Conservation (phyloP, 1,140 invertebrate species). For the Ostrea denselamellosa region DNA sequence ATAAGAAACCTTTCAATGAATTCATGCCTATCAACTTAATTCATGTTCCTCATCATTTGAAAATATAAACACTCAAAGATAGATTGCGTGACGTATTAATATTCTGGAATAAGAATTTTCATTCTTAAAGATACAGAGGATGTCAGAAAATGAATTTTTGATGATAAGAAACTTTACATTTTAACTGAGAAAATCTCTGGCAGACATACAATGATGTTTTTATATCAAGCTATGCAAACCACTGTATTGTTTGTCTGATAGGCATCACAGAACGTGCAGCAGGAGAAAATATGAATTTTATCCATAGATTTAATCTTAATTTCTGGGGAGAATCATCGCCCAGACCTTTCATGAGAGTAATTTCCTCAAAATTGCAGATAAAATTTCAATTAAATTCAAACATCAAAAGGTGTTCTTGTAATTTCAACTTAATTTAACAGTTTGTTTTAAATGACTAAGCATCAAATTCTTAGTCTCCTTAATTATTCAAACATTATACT, state of each 20-base stretch:
- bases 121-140: conserved; percentile 21
- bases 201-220: not conserved
- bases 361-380: not conserved
- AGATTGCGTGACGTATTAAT: conserved; percentile 33
- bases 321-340: not conserved
- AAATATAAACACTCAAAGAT: conserved; percentile 31
- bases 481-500: not conserved
- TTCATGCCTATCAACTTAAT: not conserved
- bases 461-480: not conserved
- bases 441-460: not conserved
- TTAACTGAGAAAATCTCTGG: not conserved
- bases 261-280: not conserved
- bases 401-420: not conserved
- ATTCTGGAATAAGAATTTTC: conserved; percentile 21
- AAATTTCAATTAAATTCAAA: conserved; percentile 7
- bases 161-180: not conserved
- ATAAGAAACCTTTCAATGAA: conserved; percentile 23
- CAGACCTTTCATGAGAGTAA: not conserved
- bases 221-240: not conserved
- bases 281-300: conserved; percentile 28
- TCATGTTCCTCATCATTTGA: conserved; percentile 2
- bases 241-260: not conserved
- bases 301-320: not conserved
- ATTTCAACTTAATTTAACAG: not conserved
- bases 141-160: conserved; percentile 27